Conservation (phyloP, 1,140 invertebrate species). For the Drosophila lacteicornis region DNA sequence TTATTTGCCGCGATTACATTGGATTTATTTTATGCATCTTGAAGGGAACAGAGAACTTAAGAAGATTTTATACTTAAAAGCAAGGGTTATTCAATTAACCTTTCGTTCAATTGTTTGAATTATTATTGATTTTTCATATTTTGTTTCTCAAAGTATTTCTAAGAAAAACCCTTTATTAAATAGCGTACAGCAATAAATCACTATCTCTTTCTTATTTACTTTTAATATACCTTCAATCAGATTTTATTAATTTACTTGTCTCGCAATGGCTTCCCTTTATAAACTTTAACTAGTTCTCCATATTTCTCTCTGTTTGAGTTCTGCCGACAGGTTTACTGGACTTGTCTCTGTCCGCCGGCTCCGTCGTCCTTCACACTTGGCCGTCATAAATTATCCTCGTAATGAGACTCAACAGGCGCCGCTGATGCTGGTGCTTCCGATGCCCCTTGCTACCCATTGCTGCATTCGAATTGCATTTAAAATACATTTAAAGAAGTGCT, state of each 20-base stretch:
- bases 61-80: not conserved
- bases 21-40: slow-evolving; percentile 7
- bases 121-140: too few species aligned
- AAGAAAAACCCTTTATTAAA: too few species aligned
- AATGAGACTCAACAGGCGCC: slow-evolving; percentile 78
- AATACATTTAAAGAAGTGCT: slow-evolving; percentile 78
- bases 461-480: slow-evolving; percentile 80
- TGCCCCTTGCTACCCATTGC: slow-evolving; percentile 54
- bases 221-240: too few species aligned
- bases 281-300: slow-evolving; percentile 13
- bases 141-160: too few species aligned
- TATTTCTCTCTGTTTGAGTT: slow-evolving; percentile 28
- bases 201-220: too few species aligned
- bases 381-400: slow-evolving; percentile 77
- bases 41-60: not conserved
- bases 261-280: not conserved
- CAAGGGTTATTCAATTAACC: not conserved
- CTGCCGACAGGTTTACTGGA: slow-evolving; percentile 39
- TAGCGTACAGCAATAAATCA: too few species aligned
- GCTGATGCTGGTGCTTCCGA: slow-evolving; percentile 22
- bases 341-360: slow-evolving; percentile 39
- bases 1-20: slow-evolving; percentile 48
- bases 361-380: slow-evolving; percentile 73
- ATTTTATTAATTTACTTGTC: not conserved
- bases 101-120: too few species aligned